Conservation (phyloP, 2,888 invertebrate genomes). For the Camptogramma bilineatum region DNA sequence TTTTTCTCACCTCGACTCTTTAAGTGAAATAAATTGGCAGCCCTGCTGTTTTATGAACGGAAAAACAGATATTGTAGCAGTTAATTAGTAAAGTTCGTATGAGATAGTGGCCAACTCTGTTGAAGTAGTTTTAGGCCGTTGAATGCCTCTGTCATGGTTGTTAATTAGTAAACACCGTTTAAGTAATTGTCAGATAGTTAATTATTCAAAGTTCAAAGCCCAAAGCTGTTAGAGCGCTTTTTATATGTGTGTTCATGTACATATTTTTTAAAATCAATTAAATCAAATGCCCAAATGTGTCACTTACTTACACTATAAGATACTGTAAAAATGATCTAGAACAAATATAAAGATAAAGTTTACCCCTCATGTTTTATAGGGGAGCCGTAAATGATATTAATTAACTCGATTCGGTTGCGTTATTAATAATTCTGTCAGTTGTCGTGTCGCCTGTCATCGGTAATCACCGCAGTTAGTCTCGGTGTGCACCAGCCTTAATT, state of each 20-base stretch:
- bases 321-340: background rate
- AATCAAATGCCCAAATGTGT: too few relatives aligned
- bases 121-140: too few relatives aligned
- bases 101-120: too few relatives aligned
- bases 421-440: conserved; percentile 69
- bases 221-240: too few relatives aligned
- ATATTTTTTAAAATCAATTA: too few relatives aligned
- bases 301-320: background rate
- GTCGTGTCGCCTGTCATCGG: conserved; percentile 70
- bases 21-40: conserved; percentile 30
- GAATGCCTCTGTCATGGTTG: conserved; percentile 17
- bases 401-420: conserved; percentile 61
- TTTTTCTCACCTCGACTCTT: conserved; percentile 22
- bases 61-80: conserved; percentile 17
- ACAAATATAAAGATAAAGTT: conserved; percentile 57
- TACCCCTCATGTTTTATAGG: conserved; percentile 45
- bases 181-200: conserved; percentile 53
- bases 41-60: conserved; percentile 23
- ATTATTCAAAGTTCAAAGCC: background rate
- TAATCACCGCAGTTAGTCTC: conserved; percentile 72
- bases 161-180: conserved; percentile 54
- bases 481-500: conserved; percentile 37
- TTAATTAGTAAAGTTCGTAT: too few relatives aligned
- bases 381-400: conserved; percentile 75
- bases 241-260: too few relatives aligned